Percentiles rank a stretch among this genome's conserved stretches.
These are phyloP conservation scores for Acrocephalus scirpaceus DNA, from an alignment of 2,797 vertebrate genomes.

Conservation along the genomic window DNA sequence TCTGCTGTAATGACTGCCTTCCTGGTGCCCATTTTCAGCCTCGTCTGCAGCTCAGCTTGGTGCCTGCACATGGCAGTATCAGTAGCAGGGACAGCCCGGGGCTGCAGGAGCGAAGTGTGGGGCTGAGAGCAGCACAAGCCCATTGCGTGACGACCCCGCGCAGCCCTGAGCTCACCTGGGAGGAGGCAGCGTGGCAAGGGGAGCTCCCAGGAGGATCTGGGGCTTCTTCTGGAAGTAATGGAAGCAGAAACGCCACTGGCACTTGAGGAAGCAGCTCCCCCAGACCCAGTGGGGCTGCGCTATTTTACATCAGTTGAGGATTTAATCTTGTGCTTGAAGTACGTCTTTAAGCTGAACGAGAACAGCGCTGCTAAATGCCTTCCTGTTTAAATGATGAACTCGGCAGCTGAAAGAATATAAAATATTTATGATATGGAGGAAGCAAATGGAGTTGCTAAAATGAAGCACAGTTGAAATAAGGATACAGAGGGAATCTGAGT, in stretches of 20 bases:
- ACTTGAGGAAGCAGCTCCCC: not conserved
- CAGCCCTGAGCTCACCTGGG: not conserved
- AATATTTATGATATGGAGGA: slow-evolving; percentile 39
- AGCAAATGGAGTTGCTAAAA: not conserved
- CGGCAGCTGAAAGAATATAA: not conserved
- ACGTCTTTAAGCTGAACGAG: not conserved
- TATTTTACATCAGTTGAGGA: not conserved
- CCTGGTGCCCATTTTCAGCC: not conserved
- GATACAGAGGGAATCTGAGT: slow-evolving; percentile 36
- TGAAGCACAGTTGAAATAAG: slow-evolving; percentile 59
- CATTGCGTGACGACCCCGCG: not conserved
- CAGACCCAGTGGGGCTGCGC: not conserved
- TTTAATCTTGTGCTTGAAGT: not conserved
- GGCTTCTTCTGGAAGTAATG: not conserved
- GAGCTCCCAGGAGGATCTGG: not conserved
- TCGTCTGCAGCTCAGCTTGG: not conserved
- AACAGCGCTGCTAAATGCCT: slow-evolving; percentile 1
- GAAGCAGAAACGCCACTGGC: not conserved
- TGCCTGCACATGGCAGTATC: rapidly evolving
- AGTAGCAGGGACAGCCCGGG: rapidly evolving
- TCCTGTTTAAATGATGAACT: slow-evolving; percentile 48
- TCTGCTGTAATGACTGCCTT: not conserved
- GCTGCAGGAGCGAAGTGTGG: rapidly evolving
- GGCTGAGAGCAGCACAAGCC: not conserved
- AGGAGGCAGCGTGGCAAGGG: not conserved